A percentile compares a stretch with the other conserved stretches of the same genome.
Evolutionary conservation across 2,888 invertebrate species (phyloP).

Genomic region (Ligdia adustata): DNA sequence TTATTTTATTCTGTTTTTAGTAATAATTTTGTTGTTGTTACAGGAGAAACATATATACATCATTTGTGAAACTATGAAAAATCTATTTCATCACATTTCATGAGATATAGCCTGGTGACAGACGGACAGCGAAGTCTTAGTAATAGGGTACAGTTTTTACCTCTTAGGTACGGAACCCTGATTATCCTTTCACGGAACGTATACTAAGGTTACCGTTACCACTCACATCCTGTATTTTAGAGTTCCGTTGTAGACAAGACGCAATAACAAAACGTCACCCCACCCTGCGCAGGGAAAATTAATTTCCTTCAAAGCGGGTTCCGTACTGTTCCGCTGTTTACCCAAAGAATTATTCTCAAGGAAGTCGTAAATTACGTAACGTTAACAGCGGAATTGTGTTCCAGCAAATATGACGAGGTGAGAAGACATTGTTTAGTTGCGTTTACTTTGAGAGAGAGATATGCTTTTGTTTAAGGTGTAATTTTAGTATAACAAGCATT

Average conservation of each 20-base stretch:
- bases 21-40: no score
- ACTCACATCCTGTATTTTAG: conserved; percentile 6
- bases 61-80: no score
- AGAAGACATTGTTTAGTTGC: not conserved
- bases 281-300: conserved; percentile 35
- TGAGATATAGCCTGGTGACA: no score
- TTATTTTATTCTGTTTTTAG: no score
- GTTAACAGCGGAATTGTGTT: conserved; percentile 29
- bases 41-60: no score
- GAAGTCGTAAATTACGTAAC: conserved; percentile 32
- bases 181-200: no score
- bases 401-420: conserved; percentile 23
- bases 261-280: conserved; percentile 42
- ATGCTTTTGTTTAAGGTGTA: not conserved
- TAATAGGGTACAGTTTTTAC: no score
- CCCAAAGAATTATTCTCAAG: conserved; percentile 34
- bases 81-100: no score
- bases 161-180: no score
- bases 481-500: no score
- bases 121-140: no score
- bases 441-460: not conserved
- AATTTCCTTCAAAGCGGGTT: conserved; percentile 38
- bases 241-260: conserved; percentile 26
- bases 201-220: no score
- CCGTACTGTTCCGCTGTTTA: conserved; percentile 31